Evolutionary conservation across 2,797 vertebrate species (phyloP), one percentile per base, ranked within the genome.

Genomic region (Buceros bicornis): DNA sequence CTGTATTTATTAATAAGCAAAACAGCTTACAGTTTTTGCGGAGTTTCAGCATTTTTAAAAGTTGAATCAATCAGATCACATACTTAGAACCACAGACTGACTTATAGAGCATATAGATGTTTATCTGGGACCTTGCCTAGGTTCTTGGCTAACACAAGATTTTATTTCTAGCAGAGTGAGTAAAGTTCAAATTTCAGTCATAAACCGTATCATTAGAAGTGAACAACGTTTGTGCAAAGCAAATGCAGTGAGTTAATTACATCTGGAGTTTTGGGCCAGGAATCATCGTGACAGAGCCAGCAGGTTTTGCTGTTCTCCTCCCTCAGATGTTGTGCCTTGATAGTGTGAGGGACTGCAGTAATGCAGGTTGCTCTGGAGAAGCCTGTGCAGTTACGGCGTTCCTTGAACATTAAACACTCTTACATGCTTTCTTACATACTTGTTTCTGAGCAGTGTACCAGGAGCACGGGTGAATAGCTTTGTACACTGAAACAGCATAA

Each of bases 151-250:
- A 79, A 48, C 48, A 22, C 6, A 7, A 15, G 31, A 18, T 62
- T 90, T 90, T 72, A 58, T 87, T 90, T 90, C 70, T 72, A 19
- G 26, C 35, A 84, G 33, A 69, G 10, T 2, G 24, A 74, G 29
- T 76, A 60, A 94, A 91, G 94, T 95, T 93, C 94, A 95, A 82
- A 82, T 80, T 73, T 92, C 76, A 87, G n/a, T 87, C 58, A 37
- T 87, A 94, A 95, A 90, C 22, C 5, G 0, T 70, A 16, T 25
- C 10, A 37, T 5, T 71, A 58, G 47, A 81, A 80, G 47, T 26
- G 58, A 90, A 72, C 15, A 51, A 19, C 54, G 43, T 69, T 73
- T 88, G 47, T 89, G 43, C 61, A n/a, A 72, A 71, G 50, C 66
- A 79, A 40, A 62, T 42, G 37, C 16, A 2, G 33, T 69, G 66